Conservation (phyloP, 2,888 invertebrate genomes). For the Halictus ligatus region DNA sequence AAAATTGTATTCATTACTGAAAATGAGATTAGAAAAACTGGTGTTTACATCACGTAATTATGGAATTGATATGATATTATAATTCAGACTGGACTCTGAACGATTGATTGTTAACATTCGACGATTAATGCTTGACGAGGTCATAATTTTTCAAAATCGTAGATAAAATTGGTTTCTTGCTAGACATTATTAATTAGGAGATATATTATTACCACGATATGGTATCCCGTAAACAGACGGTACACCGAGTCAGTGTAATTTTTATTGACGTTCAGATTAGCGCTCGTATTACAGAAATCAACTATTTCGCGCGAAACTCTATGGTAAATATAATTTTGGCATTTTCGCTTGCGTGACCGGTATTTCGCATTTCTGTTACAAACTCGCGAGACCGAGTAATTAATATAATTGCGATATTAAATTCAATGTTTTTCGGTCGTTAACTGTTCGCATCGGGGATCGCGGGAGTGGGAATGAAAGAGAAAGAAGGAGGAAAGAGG, state of each 20-base stretch:
- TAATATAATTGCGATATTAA: conserved; percentile 27
- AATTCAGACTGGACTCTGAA: neutral
- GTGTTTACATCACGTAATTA: neutral
- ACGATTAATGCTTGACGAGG: neutral
- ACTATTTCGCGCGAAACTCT: neutral
- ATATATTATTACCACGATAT: neutral
- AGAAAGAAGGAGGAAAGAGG: neutral
- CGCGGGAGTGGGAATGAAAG: neutral
- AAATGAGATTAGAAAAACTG: neutral
- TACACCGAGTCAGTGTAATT: neutral
- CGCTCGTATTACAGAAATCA: neutral
- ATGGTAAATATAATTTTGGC: neutral
- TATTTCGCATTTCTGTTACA: neutral
- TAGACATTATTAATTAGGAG: neutral
- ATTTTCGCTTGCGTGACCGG: neutral
- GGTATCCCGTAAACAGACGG: neutral
- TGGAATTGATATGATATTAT: neutral
- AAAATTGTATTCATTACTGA: neutral
- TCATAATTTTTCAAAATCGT: neutral
- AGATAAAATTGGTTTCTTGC: neutral
- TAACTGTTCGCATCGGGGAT: conserved; percentile 1
- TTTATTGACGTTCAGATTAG: neutral
- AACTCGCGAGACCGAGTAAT: neutral
- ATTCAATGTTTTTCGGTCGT: conserved; percentile 17
- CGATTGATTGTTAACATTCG: neutral